Base-by-base conservation (phyloP, 2,113 vertebrate species). In the Chascanopsetta lugubris region DNA sequence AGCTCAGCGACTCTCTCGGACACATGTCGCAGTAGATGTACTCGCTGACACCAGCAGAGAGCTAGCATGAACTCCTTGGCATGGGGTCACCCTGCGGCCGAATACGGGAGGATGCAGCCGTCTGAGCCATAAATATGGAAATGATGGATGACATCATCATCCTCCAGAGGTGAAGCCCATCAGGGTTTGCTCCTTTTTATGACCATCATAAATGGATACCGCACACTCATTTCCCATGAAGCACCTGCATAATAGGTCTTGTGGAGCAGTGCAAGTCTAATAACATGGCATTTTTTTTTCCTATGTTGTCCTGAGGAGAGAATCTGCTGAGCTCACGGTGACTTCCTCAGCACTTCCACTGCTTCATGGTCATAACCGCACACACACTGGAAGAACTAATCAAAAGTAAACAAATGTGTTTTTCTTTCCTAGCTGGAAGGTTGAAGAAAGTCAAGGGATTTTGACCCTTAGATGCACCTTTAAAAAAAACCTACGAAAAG, bases 101-200 rank as follows among this genome's bases (percentile, higher is more conserved):
- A 32, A 50, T 13, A 50, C 6, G n/a, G 54, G 22, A 70, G 45
- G 70, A 46, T 51, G 17, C 56, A 64, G 49, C 66, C 32, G 43
- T 51, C 54, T 63, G 58, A 74, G 22, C 24, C 9, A 85, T 68
- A 74, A 75, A 83, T 67, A 75, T 56, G 54, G 30, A 40, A 77
- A 83, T 73, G 56, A 63, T 25, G 53, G 69, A 78, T 82, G 73
- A 83, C 73, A 87, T 86, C 73, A 87, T 86, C 72, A 79, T 87
- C 61, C 72, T 65, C 50, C 50, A 67, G 61, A 13, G 18, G 20
- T 72, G 69, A 46, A 68, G 65, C 54, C 61, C 76, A 80, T 85
- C 82, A 81, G 50, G 62, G 66, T 80, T 83, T 69, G 64, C 51
- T 74, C 46, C 36, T 72, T 46, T 87, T 90, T 85, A 86, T 84